phyloP scores from a whole-genome alignment of 2,888 invertebrate genomes.

The Atrina japonica region DNA sequence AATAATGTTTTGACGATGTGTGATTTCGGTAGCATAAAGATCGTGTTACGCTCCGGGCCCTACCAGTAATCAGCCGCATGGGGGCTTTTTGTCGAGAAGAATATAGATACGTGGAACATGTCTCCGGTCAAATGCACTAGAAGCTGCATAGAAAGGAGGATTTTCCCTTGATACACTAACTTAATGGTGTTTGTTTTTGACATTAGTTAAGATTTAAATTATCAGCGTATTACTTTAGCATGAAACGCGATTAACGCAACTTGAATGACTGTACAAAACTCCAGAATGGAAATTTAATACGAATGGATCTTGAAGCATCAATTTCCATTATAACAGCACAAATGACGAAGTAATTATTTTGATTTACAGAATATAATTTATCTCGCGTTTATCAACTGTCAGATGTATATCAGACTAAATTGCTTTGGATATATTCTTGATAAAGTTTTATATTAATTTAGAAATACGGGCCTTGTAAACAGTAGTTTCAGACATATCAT shows the following conservation, averaged over 20 bases:
- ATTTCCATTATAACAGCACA: no score
- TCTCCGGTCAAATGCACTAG: conserved; percentile 3
- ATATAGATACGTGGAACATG: not conserved
- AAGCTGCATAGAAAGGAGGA: not conserved
- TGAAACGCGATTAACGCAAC: no score
- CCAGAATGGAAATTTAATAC: no score
- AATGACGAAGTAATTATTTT: conserved; percentile 19
- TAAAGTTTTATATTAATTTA: no score
- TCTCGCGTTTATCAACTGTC: conserved; percentile 19
- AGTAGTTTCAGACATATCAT: no score
- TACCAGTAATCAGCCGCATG: conserved; percentile 29
- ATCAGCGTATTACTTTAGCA: no score
- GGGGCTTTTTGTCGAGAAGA: conserved; percentile 22
- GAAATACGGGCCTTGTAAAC: no score
- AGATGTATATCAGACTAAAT: not conserved
- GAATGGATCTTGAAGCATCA: no score
- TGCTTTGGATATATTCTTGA: no score
- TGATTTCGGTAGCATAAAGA: conserved; percentile 15
- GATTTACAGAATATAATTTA: conserved; percentile 20
- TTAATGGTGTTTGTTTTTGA: conserved; percentile 2
- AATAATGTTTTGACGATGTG: conserved; percentile 22
- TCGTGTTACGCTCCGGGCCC: conserved; percentile 22
- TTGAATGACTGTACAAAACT: no score
- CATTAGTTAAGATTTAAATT: not conserved
- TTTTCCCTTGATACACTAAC: not conserved